phyloP scores from a whole-genome alignment of 37 sponge, comb jelly and placozoan species.

The Hexactinellida sp. region DNA sequence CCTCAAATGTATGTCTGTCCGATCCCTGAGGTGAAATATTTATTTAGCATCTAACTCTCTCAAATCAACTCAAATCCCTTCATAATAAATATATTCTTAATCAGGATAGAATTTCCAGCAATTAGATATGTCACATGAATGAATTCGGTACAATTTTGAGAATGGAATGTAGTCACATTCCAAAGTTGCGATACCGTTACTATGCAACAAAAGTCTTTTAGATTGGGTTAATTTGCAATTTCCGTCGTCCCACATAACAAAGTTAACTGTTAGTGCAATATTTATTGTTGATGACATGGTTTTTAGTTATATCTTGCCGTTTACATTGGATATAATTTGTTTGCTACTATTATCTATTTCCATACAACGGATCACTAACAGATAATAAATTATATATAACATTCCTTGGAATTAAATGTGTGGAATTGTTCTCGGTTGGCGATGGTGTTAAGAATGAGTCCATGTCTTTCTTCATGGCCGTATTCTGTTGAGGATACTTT shows the following conservation, averaged over 20 bases:
- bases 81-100: not conserved
- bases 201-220: not conserved
- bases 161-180: not conserved
- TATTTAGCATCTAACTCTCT: not conserved
- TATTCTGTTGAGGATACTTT: not conserved
- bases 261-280: too few relatives aligned
- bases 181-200: not conserved
- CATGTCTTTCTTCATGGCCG: not conserved
- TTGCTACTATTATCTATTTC: too few relatives aligned
- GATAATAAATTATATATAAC: too few relatives aligned
- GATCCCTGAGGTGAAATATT: not conserved
- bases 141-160: not conserved
- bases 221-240: not conserved
- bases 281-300: too few relatives aligned
- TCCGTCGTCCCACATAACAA: too few relatives aligned
- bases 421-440: not conserved
- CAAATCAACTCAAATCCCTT: not conserved
- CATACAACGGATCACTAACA: too few relatives aligned
- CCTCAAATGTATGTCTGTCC: not conserved
- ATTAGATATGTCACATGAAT: not conserved
- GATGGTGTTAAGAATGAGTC: not conserved
- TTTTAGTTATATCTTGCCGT: too few relatives aligned
- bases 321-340: too few relatives aligned
- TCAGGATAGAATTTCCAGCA: not conserved
- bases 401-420: too few relatives aligned